Conservation (phyloP, 2,888 invertebrate species). For the Phortica magna region DNA sequence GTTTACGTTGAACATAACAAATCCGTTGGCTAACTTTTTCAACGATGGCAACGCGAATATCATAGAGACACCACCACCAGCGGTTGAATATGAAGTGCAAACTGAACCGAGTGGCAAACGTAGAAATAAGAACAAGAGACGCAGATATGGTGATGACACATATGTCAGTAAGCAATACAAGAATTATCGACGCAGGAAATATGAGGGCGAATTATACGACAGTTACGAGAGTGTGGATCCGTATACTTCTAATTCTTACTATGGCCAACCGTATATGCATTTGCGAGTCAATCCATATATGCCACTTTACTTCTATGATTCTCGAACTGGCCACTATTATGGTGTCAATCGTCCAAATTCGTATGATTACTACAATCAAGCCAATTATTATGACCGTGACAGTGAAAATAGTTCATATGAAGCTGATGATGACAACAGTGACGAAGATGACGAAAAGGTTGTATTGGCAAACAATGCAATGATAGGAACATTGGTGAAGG, state of each 20-base stretch:
- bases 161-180: slow-evolving; percentile 31
- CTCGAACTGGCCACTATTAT: slow-evolving; percentile 52
- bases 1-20: slow-evolving; percentile 65
- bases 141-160: slow-evolving; percentile 53
- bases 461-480: not conserved
- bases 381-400: slow-evolving; percentile 44
- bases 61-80: slow-evolving; percentile 59
- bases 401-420: slow-evolving; percentile 25
- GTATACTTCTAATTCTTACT: slow-evolving; percentile 34
- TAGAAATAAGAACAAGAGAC: slow-evolving; percentile 50
- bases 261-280: slow-evolving; percentile 33
- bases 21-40: slow-evolving; percentile 65
- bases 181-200: not conserved
- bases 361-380: slow-evolving; percentile 43
- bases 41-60: slow-evolving; percentile 60
- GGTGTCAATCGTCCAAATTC: slow-evolving; percentile 50
- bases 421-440: slow-evolving; percentile 29
- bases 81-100: slow-evolving; percentile 30
- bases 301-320: slow-evolving; percentile 54
- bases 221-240: slow-evolving; percentile 36
- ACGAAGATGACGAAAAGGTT: slow-evolving; percentile 30
- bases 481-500: not conserved
- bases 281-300: slow-evolving; percentile 32
- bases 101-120: slow-evolving; percentile 43
- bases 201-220: too few species aligned